These are phyloP conservation scores for Microtus pennsylvanicus DNA, from an alignment of 2,113 vertebrate genomes.

Conservation along the genomic window DNA sequence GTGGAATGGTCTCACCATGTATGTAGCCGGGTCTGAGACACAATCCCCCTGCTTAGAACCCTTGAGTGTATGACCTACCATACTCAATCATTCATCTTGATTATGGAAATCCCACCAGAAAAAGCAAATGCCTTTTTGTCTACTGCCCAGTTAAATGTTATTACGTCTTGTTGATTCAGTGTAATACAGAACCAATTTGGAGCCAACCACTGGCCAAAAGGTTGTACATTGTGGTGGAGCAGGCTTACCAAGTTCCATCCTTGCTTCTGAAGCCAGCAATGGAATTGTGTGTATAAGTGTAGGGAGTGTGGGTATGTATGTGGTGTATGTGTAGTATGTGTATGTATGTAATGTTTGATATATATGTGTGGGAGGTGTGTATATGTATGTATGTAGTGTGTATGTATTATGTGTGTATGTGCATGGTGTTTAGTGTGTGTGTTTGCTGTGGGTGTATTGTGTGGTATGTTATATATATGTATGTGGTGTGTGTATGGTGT, in stretches of 20 bases:
- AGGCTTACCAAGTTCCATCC: not conserved
- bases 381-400: not conserved
- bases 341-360: not conserved
- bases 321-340: not conserved
- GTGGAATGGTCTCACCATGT: not conserved
- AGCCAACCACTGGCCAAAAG: not conserved
- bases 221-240: not conserved
- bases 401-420: not conserved
- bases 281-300: not conserved
- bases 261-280: not conserved
- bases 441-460: too few species aligned
- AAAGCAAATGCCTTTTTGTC: not conserved
- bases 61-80: not conserved
- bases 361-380: not conserved
- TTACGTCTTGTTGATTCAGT: not conserved
- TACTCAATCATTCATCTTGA: not conserved
- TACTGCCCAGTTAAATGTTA: not conserved
- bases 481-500: not conserved
- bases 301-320: not conserved
- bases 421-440: not conserved
- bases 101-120: conserved; percentile 2
- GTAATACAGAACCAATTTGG: not conserved
- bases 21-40: not conserved
- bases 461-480: not conserved
- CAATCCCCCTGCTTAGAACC: not conserved